A percentile compares a stretch with the other conserved stretches of the same genome.
Conservation (phyloP, 2,888 invertebrate species). For the Criorhina ranunculi region DNA sequence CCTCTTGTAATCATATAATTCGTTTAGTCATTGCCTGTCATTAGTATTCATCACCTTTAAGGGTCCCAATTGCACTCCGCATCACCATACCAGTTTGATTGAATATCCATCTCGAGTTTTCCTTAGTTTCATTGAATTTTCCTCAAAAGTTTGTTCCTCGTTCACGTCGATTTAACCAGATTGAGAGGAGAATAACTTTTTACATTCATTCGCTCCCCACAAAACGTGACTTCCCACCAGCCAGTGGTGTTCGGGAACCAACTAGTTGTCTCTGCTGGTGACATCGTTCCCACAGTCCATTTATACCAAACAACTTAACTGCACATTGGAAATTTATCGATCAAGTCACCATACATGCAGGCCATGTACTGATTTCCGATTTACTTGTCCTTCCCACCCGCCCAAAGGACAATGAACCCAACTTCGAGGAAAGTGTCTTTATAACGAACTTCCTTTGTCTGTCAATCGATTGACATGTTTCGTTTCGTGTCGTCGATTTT, state of each 20-base stretch:
- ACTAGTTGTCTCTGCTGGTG: neutral
- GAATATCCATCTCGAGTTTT: conserved; percentile 34
- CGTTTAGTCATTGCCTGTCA: conserved; percentile 14
- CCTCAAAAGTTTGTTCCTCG: conserved; percentile 10
- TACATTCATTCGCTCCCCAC: neutral
- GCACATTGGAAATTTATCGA: conserved; percentile 39
- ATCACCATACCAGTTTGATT: neutral
- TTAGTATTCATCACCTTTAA: conserved; percentile 44
- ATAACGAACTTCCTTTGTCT: neutral
- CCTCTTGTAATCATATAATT: conserved; percentile 36
- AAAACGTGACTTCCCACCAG: neutral
- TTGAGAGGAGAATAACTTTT: conserved; percentile 24
- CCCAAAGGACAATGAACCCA: conserved; percentile 23
- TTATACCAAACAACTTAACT: conserved; percentile 29
- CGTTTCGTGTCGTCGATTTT: neutral
- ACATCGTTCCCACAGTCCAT: conserved; percentile 1
- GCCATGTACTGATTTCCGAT: conserved; percentile 21
- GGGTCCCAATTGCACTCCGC: neutral
- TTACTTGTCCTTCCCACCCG: neutral
- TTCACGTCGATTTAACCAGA: conserved; percentile 49
- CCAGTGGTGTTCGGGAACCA: neutral
- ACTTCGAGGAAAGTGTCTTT: neutral
- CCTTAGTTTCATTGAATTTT: neutral
- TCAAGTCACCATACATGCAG: conserved; percentile 12
- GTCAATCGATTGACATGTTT: conserved; percentile 28